Evolutionary conservation across 2,888 invertebrate species (phyloP).

Genomic region (Drosophila conformis): DNA sequence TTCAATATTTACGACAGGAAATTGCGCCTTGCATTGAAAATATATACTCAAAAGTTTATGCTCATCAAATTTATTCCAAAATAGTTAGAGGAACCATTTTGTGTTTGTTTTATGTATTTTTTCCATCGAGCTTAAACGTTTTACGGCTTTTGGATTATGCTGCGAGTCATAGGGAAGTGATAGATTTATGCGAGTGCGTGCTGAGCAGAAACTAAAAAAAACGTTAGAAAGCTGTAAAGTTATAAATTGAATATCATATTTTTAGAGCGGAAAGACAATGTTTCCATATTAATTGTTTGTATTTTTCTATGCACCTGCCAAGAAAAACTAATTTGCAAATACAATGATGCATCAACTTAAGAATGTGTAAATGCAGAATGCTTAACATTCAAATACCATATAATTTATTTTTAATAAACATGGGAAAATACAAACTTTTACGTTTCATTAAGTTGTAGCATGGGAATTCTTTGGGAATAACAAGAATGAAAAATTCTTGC

Average conservation of each 20-base stretch:
- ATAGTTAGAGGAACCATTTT: conserved; percentile 46
- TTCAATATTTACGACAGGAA: conserved; percentile 83
- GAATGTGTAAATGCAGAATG: background rate
- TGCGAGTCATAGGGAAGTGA: conserved; percentile 56
- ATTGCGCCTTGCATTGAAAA: conserved; percentile 77
- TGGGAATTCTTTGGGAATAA: conserved; percentile 3
- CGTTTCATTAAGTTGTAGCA: background rate
- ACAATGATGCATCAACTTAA: background rate
- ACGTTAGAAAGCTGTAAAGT: conserved; percentile 35
- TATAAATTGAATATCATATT: background rate
- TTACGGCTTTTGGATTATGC: conserved; percentile 67
- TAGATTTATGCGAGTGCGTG: conserved; percentile 74
- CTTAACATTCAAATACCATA: background rate
- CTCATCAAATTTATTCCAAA: conserved; percentile 44
- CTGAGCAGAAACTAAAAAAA: conserved; percentile 11
- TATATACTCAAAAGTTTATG: conserved; percentile 35
- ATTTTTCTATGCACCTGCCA: background rate
- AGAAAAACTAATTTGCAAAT: background rate
- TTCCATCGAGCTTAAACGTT: conserved; percentile 37
- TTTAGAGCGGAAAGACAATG: conserved; percentile 13
- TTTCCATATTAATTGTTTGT: conserved; percentile 2
- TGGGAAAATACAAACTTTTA: background rate
- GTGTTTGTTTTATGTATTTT: conserved; percentile 21
- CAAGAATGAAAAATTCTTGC: background rate
- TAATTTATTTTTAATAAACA: background rate